phyloP scores from a whole-genome alignment of 2,888 invertebrate species.

The Drosophila putrida region DNA sequence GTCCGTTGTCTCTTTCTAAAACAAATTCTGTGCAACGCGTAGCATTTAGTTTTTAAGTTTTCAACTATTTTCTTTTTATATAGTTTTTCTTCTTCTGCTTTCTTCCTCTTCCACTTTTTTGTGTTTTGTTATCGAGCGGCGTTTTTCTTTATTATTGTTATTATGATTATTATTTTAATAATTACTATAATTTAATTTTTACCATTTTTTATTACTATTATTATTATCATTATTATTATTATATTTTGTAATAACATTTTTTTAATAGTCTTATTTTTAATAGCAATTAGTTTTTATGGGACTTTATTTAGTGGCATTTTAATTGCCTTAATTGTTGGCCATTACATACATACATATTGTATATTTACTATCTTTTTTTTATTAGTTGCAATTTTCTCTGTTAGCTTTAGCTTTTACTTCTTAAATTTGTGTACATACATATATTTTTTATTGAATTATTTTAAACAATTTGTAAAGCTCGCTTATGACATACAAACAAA shows the following conservation, averaged over 20 bases:
- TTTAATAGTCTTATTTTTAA: constrained; percentile 36
- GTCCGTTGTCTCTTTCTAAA: constrained; percentile 64
- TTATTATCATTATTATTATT: constrained; percentile 24
- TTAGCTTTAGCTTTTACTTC: constrained; percentile 54
- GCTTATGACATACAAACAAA: constrained; percentile 23
- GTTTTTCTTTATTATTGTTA: constrained; percentile 17
- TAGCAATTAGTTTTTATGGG: constrained; percentile 40
- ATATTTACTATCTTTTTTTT: constrained; percentile 30
- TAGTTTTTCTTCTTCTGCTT: constrained; percentile 9
- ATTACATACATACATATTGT: constrained; percentile 31
- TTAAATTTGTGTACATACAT: constrained; percentile 23
- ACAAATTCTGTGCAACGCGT: constrained; percentile 50
- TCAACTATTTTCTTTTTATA: constrained; percentile 8
- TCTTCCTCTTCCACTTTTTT: constrained; percentile 18
- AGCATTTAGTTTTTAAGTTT: constrained; percentile 62
- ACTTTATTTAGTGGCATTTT: constrained; percentile 48
- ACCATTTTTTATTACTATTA: constrained; percentile 3
- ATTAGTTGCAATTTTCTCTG: constrained; percentile 53
- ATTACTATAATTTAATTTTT: background rate
- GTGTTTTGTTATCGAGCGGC: constrained; percentile 40
- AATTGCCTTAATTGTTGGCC: constrained; percentile 62
- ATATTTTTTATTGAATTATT: constrained; percentile 24
- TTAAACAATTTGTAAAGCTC: constrained; percentile 34
- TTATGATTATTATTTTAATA: constrained; percentile 15
- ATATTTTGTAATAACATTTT: constrained; percentile 23